Evolutionary conservation across 2,888 invertebrate species (phyloP).

Genomic region (Sesamia inferens): DNA sequence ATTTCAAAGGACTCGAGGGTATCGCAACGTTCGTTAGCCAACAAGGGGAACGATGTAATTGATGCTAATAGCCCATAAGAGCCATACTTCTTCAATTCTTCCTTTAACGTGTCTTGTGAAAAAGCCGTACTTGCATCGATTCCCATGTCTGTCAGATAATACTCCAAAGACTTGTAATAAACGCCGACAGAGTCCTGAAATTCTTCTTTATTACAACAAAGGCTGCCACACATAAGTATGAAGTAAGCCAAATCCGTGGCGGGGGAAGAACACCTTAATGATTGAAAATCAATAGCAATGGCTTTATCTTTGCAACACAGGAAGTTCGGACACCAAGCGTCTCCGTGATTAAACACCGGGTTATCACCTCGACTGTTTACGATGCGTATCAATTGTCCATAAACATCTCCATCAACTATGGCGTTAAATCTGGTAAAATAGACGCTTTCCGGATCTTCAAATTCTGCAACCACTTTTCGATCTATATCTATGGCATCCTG

Average conservation of each 20-base stretch:
- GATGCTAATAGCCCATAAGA: conserved; percentile 71
- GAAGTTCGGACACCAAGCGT: conserved; percentile 78
- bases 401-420: conserved; percentile 67
- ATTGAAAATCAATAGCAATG: conserved; percentile 76
- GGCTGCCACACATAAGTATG: conserved; percentile 66
- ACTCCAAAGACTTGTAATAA: conserved; percentile 70
- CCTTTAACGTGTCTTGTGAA: conserved; percentile 66
- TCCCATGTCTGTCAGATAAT: conserved; percentile 74
- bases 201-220: conserved; percentile 65
- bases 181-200: conserved; percentile 69
- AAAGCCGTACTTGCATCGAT: conserved; percentile 67
- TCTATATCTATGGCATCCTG: conserved; percentile 70
- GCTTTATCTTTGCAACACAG: conserved; percentile 68
- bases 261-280: conserved; percentile 72
- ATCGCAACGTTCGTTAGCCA: conserved; percentile 72
- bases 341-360: conserved; percentile 75
- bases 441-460: conserved; percentile 67
- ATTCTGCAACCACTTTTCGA: conserved; percentile 67
- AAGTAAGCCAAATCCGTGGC: conserved; percentile 73
- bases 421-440: conserved; percentile 74
- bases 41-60: conserved; percentile 71
- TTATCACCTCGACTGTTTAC: conserved; percentile 61
- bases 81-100: conserved; percentile 73
- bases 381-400: conserved; percentile 68
- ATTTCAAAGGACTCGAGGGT: conserved; percentile 62